Evolutionary conservation across 2,113 vertebrate genomes (phyloP).

Genomic region (Amazona vittata): DNA sequence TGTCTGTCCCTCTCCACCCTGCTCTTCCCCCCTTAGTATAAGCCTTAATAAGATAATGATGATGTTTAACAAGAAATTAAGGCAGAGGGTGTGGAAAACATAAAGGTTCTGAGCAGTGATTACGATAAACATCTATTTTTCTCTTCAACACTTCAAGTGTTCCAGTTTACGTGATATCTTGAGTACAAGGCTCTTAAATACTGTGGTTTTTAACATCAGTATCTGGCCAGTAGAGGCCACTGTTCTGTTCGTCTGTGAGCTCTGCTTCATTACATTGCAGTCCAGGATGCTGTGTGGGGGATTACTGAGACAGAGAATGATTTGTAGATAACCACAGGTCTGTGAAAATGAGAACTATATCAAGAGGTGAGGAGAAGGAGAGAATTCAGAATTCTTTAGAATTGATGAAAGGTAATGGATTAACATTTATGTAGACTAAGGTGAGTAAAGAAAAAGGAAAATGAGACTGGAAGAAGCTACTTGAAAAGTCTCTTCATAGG

Average conservation of each 20-base stretch:
- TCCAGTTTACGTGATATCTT: background rate
- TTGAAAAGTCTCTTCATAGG: no score
- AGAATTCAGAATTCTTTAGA: no score
- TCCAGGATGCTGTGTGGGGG: fast-evolving
- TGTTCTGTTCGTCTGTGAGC: background rate
- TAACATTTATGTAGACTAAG: no score
- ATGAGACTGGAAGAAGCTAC: no score
- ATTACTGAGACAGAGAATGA: fast-evolving
- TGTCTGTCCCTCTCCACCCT: fast-evolving
- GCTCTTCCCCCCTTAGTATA: background rate
- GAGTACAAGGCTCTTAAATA: background rate
- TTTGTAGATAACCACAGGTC: background rate
- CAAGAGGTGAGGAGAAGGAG: background rate
- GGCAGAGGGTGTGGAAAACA: background rate
- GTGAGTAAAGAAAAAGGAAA: no score
- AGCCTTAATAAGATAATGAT: background rate
- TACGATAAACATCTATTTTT: background rate
- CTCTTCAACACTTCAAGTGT: background rate
- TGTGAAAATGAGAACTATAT: background rate
- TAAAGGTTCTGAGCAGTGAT: background rate
- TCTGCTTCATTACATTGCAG: fast-evolving
- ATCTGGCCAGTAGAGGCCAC: background rate
- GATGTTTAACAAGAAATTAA: background rate
- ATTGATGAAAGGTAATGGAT: no score
- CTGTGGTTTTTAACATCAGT: background rate